Evolutionary conservation across 2,888 invertebrate species (phyloP).

Genomic region (Agrypnus murinus): DNA sequence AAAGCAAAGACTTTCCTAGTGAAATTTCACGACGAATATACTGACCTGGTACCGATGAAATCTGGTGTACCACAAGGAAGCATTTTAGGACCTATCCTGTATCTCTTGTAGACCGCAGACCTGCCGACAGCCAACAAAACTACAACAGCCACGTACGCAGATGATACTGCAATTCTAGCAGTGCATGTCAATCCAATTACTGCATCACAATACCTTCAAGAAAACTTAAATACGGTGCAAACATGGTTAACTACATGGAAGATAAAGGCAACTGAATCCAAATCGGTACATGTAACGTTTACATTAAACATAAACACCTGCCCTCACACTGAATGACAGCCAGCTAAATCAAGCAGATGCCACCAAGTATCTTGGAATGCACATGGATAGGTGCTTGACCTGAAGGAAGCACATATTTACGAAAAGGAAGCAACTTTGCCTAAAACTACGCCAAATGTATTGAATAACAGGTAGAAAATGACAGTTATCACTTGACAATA

Average conservation of each 20-base stretch:
- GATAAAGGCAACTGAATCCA: conserved; percentile 50
- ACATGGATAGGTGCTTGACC: too few species aligned
- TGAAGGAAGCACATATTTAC: too few species aligned
- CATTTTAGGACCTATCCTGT: conserved; percentile 45
- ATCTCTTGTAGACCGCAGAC: conserved; percentile 47
- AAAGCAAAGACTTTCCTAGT: conserved; percentile 25
- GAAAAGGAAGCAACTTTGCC: conserved; percentile 21
- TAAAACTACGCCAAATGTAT: too few species aligned
- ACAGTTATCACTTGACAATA: conserved; percentile 22
- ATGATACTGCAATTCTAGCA: too few species aligned
- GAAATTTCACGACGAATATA: conserved; percentile 14
- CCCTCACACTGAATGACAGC: too few species aligned
- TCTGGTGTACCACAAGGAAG: too few species aligned
- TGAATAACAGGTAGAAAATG: conserved; percentile 24
- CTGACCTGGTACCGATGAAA: too few species aligned
- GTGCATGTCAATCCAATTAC: conserved; percentile 25
- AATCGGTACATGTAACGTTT: too few species aligned
- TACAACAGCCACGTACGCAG: too few species aligned
- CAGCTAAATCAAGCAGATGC: conserved; percentile 6
- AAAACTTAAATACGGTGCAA: conserved; percentile 36
- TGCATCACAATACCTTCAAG: too few species aligned
- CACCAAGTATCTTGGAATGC: too few species aligned
- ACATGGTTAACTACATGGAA: conserved; percentile 49
- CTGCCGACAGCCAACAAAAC: too few species aligned
- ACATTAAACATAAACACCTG: conserved; percentile 40